Conservation (phyloP, 2,113 vertebrate genomes). For the Dissostichus mawsoni region DNA sequence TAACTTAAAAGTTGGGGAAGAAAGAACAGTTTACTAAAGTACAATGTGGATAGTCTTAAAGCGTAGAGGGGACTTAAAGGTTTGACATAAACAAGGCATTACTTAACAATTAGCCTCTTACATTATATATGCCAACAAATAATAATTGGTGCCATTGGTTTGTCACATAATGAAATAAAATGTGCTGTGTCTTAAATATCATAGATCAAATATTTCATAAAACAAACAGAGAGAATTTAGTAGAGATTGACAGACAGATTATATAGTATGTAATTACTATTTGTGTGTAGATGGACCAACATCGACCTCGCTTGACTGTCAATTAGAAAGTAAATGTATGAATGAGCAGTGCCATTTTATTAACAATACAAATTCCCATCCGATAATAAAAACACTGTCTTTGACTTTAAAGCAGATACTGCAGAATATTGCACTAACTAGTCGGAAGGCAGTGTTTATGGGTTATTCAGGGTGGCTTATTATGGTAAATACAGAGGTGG, state of each 20-base stretch:
- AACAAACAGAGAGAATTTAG: too few relatives aligned
- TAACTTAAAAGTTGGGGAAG: slow-evolving; percentile 7
- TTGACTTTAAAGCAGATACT: not conserved
- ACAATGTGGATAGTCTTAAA: not conserved
- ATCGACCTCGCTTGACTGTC: not conserved
- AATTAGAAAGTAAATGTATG: slow-evolving; percentile 8
- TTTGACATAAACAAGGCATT: not conserved
- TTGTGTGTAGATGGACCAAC: not conserved
- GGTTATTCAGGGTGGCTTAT: not conserved
- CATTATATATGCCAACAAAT: not conserved
- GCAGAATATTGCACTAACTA: not conserved
- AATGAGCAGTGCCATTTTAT: not conserved
- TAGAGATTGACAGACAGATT: too few relatives aligned
- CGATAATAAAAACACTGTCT: not conserved
- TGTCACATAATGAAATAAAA: not conserved
- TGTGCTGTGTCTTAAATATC: not conserved
- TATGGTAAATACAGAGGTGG: slow-evolving; percentile 14
- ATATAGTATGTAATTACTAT: not conserved
- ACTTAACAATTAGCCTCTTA: not conserved
- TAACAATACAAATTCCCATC: too few relatives aligned
- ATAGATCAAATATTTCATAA: too few relatives aligned
- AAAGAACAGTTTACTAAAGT: not conserved
- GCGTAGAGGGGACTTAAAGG: not conserved
- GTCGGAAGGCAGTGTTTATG: not conserved
- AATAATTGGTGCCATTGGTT: not conserved